Evolutionary conservation across 2,888 invertebrate species (phyloP), one percentile per base, ranked within the genome.

Genomic region (Myathropa florea): DNA sequence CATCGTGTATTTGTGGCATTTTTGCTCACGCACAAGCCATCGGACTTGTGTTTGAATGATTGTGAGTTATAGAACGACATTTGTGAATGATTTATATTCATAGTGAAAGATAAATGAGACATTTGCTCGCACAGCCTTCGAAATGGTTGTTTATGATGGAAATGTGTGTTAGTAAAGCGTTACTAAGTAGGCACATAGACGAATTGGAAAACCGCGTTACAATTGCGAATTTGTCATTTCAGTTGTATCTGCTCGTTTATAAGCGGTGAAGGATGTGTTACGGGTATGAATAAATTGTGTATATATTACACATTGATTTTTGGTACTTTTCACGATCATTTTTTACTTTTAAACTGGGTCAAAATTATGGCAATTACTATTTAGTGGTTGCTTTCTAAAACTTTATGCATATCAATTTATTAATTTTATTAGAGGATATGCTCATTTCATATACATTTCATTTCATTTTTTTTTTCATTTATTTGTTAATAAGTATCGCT

Each of bases 91-190:
- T 68, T 75, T 75, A 81, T 63, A 55, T 57, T 30, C n/a, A 55
- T 30, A 57, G 21, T 3, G 12, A 75, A 75, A 68, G 59, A 81
- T 64, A 75, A 81, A 75, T 75, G 81, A 81, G 75, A 75, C 75
- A 70, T 70, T 81, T 70, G 63, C 57, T 57, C 68, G 63, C 64
- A 70, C 63, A 61, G 46, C 61, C 23, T 14, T 28, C 55, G 72
- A 26, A 60, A 46, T 76, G 14, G 39, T 36, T 23, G n/a, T 76
- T 76, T 67, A 33, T 60, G 23, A 30, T 1, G 12, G 4, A 46
- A 18, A 18, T 46, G 46, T 21, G 23, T 46, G 21, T 53, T 18
- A 21, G 30, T 21, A 30, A 55, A 14, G 7, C n/a, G 55, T 55
- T 30, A 67, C 30, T 55, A 55, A 55, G 30, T 65, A 30, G 55